phyloP scores from a whole-genome alignment of 2,113 vertebrate genomes.

The Eublepharis macularius region DNA sequence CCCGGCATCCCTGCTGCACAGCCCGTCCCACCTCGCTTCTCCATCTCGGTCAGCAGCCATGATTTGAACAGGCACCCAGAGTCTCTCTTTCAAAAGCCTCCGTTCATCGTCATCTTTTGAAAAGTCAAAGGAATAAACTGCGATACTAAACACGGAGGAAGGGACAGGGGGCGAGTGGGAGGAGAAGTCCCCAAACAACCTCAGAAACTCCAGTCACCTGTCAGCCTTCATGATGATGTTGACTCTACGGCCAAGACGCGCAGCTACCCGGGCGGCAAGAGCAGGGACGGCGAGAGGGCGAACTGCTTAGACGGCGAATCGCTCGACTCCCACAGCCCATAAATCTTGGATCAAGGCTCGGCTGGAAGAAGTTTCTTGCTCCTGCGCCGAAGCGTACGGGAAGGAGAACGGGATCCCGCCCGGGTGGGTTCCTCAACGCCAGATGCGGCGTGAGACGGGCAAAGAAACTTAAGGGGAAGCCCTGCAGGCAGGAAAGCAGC shows the following conservation, averaged over 20 bases:
- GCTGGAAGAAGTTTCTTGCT: not conserved
- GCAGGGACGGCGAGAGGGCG: not conserved
- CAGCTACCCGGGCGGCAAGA: not conserved
- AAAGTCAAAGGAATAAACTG: not conserved
- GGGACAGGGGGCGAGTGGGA: too few relatives aligned
- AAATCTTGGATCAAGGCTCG: not conserved
- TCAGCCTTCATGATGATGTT: not conserved
- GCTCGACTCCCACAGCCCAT: not conserved
- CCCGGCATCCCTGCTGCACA: constrained; percentile 82
- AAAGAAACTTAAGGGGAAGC: not conserved
- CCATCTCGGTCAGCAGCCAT: constrained; percentile 87
- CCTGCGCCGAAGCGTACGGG: not conserved
- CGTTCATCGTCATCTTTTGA: not conserved
- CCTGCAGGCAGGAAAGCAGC: not conserved
- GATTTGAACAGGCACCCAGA: not conserved
- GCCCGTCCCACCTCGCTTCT: constrained; percentile 83
- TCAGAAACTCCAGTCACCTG: not conserved
- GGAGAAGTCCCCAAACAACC: too few relatives aligned
- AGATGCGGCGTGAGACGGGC: not conserved
- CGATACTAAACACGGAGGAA: too few relatives aligned
- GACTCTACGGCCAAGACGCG: too few relatives aligned
- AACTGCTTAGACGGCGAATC: not conserved
- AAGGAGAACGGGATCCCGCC: not conserved
- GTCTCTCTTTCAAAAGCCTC: not conserved
- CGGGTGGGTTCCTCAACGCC: not conserved